Evolutionary conservation across 2,888 invertebrate genomes (phyloP).

Genomic region (Eristalis arbustorum): DNA sequence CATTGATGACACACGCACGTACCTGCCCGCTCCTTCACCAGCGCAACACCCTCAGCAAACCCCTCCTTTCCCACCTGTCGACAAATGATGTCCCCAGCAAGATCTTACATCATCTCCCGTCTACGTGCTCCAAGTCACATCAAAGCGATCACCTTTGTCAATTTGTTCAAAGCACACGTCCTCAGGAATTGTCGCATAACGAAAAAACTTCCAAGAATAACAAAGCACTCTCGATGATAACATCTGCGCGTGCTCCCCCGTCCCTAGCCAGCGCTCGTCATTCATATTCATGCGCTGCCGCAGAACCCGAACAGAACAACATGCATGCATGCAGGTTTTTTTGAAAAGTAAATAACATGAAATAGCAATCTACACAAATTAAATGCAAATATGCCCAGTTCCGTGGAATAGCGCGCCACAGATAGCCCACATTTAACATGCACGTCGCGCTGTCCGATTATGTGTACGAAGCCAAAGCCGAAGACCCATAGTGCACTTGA

Average conservation of each 20-base stretch:
- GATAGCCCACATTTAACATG: slow-evolving; percentile 40
- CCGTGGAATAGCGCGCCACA: slow-evolving; percentile 44
- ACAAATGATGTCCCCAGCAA: too few relatives aligned
- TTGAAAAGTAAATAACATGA: not conserved
- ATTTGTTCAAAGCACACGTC: not conserved
- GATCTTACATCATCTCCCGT: not conserved
- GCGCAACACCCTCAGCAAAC: too few relatives aligned
- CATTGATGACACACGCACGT: too few relatives aligned
- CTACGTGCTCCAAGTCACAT: not conserved
- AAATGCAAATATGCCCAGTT: slow-evolving; percentile 65
- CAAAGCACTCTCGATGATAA: not conserved
- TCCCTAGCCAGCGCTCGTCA: not conserved
- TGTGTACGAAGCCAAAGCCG: slow-evolving; percentile 20
- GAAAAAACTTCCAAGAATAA: slow-evolving; percentile 26
- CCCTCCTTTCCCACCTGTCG: too few relatives aligned
- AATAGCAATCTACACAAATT: slow-evolving; percentile 49
- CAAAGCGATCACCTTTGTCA: not conserved
- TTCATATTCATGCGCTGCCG: not conserved
- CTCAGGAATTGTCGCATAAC: not conserved
- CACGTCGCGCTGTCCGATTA: slow-evolving; percentile 52
- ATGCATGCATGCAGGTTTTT: too few relatives aligned
- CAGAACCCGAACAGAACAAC: not conserved
- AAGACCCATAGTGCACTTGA: slow-evolving; percentile 63
- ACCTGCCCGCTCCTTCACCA: too few relatives aligned
- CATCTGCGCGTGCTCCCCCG: not conserved